These are phyloP conservation scores for Lissonota sp. DNA, from an alignment of 2,888 invertebrate species.

Conservation along the genomic window DNA sequence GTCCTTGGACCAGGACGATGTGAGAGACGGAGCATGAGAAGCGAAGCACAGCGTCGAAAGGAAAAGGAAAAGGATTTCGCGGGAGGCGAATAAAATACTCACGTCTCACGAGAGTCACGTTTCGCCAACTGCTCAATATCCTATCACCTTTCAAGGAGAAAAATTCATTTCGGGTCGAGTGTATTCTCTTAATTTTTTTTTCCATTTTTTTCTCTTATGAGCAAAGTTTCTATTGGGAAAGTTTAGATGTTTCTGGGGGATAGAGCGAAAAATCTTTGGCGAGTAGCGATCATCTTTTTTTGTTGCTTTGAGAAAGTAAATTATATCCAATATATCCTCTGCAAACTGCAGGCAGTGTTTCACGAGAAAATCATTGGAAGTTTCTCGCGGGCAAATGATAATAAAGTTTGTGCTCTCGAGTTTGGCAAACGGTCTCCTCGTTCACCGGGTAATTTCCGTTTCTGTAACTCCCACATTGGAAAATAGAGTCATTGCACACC, in stretches of 20 bases:
- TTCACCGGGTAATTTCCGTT: too few species aligned
- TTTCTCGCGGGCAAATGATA: too few species aligned
- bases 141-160: constrained; percentile 70
- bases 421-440: too few species aligned
- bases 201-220: constrained; percentile 65
- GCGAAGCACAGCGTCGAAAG: constrained; percentile 20
- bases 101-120: constrained; percentile 51
- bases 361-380: too few species aligned
- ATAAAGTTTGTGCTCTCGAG: too few species aligned
- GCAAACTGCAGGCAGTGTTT: too few species aligned
- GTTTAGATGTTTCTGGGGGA: constrained; percentile 76
- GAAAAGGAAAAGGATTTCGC: constrained; percentile 5
- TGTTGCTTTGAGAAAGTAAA: neutral
- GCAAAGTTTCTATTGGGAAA: constrained; percentile 79
- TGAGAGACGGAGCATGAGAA: neutral
- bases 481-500: too few species aligned
- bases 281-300: constrained; percentile 30
- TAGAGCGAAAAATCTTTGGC: constrained; percentile 48
- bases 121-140: constrained; percentile 40
- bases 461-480: too few species aligned
- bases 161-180: constrained; percentile 69
- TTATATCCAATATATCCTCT: too few species aligned
- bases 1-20: constrained; percentile 7
- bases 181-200: constrained; percentile 12
- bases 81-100: constrained; percentile 8